These are phyloP conservation scores for Sebastes elongatus DNA, from an alignment of 2,797 vertebrate species.

Conservation along the genomic window DNA sequence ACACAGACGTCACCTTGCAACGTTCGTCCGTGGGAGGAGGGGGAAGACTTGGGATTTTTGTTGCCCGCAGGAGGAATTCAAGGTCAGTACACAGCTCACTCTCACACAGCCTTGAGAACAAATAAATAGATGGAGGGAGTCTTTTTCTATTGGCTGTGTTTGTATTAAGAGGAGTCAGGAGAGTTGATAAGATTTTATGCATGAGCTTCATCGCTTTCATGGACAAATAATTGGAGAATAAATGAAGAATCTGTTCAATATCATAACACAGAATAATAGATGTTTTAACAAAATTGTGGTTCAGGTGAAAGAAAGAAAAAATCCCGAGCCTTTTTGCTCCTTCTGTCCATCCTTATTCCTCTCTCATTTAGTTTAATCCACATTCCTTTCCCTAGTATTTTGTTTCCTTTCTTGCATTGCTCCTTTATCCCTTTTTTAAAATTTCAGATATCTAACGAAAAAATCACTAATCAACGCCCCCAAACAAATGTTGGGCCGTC, in stretches of 20 bases:
- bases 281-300: neutral
- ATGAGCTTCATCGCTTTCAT: neutral
- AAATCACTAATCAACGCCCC: conserved; percentile 40
- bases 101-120: conserved; percentile 30
- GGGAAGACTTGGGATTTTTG: conserved; percentile 72
- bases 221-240: conserved; percentile 10
- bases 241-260: conserved; percentile 10
- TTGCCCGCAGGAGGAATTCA: conserved; percentile 71
- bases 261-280: neutral
- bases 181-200: conserved; percentile 23
- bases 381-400: neutral
- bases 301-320: neutral
- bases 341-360: neutral
- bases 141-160: conserved; percentile 39
- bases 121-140: conserved; percentile 18
- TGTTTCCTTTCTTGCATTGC: neutral
- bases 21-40: conserved; percentile 62
- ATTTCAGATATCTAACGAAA: conserved; percentile 16
- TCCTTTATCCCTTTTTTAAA: neutral
- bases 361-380: neutral
- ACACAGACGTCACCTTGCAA: conserved; percentile 68
- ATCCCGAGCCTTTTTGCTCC: neutral
- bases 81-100: conserved; percentile 76
- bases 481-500: conserved; percentile 36
- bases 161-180: conserved; percentile 21